These are phyloP conservation scores for Dicrurus megarhynchus DNA, from an alignment of 2,113 vertebrate species.

Conservation along the genomic window DNA sequence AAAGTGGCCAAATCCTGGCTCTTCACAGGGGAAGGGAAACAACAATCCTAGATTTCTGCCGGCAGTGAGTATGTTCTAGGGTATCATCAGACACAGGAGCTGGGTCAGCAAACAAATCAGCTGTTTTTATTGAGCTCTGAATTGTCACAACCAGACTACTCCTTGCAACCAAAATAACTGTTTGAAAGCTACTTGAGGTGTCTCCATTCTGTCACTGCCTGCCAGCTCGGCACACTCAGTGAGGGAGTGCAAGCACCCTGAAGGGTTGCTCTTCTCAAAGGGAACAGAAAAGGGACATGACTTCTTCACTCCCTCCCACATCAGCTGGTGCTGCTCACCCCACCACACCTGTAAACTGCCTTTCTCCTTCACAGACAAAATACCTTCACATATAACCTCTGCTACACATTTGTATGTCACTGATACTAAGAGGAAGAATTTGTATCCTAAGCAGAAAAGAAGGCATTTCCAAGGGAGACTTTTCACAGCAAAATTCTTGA, in stretches of 20 bases:
- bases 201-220: neutral
- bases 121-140: neutral
- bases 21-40: neutral
- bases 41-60: neutral
- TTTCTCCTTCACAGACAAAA: neutral
- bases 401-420: neutral
- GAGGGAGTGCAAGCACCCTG: neutral
- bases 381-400: neutral
- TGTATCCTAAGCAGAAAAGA: neutral
- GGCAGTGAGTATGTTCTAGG: neutral
- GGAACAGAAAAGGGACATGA: neutral
- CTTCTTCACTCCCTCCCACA: neutral
- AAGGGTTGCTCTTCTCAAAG: neutral
- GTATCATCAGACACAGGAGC: neutral
- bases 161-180: neutral
- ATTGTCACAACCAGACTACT: neutral
- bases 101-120: neutral
- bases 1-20: neutral
- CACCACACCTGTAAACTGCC: neutral
- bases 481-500: neutral
- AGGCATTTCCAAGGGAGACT: neutral
- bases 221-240: neutral
- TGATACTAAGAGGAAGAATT: neutral
- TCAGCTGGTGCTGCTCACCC: neutral
- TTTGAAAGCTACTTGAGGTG: neutral